Percentiles rank a stretch among this genome's conserved stretches.
These are phyloP conservation scores for Antennarius maculatus DNA, from an alignment of 2,797 vertebrate genomes.

Conservation along the genomic window DNA sequence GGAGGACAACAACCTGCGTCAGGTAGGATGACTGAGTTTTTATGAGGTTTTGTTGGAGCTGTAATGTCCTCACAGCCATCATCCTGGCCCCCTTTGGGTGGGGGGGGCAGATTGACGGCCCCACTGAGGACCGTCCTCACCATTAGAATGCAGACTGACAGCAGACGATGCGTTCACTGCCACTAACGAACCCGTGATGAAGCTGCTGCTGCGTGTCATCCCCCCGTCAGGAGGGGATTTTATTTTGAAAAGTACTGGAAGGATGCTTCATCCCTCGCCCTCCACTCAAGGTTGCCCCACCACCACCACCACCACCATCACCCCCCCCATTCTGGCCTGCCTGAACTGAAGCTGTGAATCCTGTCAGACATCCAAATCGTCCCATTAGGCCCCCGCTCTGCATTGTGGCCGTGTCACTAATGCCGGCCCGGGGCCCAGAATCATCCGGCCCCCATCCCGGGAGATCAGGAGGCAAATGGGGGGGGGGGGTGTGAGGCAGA, in stretches of 20 bases:
- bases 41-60: constrained; percentile 3
- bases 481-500: constrained; percentile 34
- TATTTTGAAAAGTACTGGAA: not conserved
- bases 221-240: not conserved
- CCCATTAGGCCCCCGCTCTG: constrained; percentile 38
- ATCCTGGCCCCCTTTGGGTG: constrained; percentile 3
- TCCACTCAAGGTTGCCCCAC: constrained; percentile 17
- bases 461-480: constrained; percentile 15
- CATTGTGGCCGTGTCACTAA: constrained; percentile 46
- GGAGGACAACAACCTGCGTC: constrained; percentile 1
- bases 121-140: not conserved
- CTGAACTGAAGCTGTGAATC: constrained; percentile 83
- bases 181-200: constrained; percentile 1
- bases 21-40: constrained; percentile 6
- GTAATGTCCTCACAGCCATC: constrained; percentile 4
- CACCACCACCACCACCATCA: constrained; percentile 18
- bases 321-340: constrained; percentile 67
- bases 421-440: constrained; percentile 58
- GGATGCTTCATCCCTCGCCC: not conserved
- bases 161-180: constrained; percentile 9
- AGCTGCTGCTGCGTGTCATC: constrained; percentile 4
- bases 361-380: constrained; percentile 67
- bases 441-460: constrained; percentile 47
- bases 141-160: constrained; percentile 27
- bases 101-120: constrained; percentile 24